phyloP scores from a whole-genome alignment of 2,888 invertebrate species.

The Tineola bisselliella region DNA sequence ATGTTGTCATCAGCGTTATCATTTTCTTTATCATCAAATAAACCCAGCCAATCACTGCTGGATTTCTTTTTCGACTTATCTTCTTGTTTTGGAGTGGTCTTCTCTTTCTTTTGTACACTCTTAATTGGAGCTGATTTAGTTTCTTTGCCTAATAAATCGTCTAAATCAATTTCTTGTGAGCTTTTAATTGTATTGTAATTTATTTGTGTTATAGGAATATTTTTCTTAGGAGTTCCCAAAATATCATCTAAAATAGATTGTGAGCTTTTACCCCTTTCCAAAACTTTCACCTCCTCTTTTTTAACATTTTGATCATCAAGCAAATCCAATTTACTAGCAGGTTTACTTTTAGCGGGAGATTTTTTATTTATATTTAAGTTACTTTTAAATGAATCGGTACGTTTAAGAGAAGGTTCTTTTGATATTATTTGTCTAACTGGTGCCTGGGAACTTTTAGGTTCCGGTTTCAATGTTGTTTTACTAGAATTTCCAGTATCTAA shows the following conservation, averaged over 20 bases:
- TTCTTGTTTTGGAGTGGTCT: constrained; percentile 25
- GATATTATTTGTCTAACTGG: constrained; percentile 26
- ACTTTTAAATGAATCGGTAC: constrained; percentile 8
- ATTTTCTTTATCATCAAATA: constrained; percentile 46
- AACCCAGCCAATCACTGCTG: constrained; percentile 55
- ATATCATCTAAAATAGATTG: constrained; percentile 65
- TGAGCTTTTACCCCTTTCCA: constrained; percentile 49
- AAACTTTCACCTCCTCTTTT: constrained; percentile 30
- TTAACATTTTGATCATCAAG: constrained; percentile 29
- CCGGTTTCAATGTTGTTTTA: neutral
- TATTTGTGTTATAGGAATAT: neutral
- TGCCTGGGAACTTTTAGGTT: constrained; percentile 18
- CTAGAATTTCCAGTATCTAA: constrained; percentile 17
- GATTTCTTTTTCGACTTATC: constrained; percentile 32
- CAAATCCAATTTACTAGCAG: constrained; percentile 39
- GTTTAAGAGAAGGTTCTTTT: neutral
- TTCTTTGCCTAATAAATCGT: constrained; percentile 41
- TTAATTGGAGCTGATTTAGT: constrained; percentile 25
- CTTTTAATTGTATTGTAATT: constrained; percentile 27
- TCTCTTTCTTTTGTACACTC: constrained; percentile 10
- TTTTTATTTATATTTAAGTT: constrained; percentile 23
- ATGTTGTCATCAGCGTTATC: constrained; percentile 35
- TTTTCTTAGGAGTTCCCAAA: constrained; percentile 46
- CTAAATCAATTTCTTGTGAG: constrained; percentile 42
- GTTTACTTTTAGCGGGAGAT: constrained; percentile 35